These are phyloP conservation scores for Lasioglossum leucozonium DNA, from an alignment of 2,888 invertebrate genomes.

Conservation along the genomic window DNA sequence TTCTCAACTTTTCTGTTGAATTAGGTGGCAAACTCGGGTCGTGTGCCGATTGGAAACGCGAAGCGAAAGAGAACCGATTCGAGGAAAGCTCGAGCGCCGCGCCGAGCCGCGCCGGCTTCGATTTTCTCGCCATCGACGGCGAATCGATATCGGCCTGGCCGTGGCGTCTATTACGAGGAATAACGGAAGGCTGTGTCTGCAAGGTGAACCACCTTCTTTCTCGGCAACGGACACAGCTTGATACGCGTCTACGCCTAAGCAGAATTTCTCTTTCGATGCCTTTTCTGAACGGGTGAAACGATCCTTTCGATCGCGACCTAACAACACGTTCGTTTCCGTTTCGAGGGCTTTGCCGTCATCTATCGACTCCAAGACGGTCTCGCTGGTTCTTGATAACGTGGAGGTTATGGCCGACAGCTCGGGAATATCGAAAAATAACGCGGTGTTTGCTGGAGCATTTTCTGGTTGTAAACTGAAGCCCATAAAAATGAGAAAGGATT, in stretches of 20 bases:
- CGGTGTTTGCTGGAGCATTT: not conserved
- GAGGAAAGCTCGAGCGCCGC: constrained; percentile 44
- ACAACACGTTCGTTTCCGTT: not conserved
- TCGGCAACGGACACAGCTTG: constrained; percentile 2
- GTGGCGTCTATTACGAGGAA: constrained; percentile 58
- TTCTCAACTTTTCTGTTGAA: not conserved
- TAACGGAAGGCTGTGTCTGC: constrained; percentile 66
- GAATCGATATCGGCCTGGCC: constrained; percentile 46
- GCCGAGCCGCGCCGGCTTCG: constrained; percentile 2
- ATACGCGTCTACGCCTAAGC: not conserved
- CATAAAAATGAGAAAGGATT: not conserved
- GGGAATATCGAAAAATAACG: not conserved
- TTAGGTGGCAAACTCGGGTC: not conserved
- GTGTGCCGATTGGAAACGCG: not conserved
- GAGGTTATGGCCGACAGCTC: not conserved
- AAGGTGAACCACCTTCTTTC: constrained; percentile 72
- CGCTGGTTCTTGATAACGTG: not conserved
- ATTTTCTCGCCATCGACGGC: constrained; percentile 49
- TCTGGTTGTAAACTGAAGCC: not conserved
- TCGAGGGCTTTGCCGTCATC: not conserved
- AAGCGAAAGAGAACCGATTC: constrained; percentile 39
- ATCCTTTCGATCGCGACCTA: not conserved
- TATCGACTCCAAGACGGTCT: not conserved
- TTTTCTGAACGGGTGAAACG: constrained; percentile 33
- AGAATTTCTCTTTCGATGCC: constrained; percentile 58